Conservation (phyloP, 2,888 invertebrate genomes). For the Pegoplata infirma region DNA sequence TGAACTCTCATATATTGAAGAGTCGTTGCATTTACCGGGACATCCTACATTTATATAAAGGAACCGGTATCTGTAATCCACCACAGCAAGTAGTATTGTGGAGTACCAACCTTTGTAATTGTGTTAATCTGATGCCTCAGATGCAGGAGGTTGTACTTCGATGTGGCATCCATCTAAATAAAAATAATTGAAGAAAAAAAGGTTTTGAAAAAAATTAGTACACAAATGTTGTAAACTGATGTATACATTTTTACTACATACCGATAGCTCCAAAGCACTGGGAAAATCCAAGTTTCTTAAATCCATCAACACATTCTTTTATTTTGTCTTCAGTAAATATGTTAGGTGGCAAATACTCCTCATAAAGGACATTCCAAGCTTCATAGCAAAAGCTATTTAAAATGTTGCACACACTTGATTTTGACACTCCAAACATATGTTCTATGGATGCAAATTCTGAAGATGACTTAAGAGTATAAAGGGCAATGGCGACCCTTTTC, state of each 20-base stretch:
- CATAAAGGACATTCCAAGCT: not conserved
- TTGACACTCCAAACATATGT: slow-evolving; percentile 15
- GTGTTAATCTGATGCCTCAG: too few species aligned
- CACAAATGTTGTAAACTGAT: not conserved
- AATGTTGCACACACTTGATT: slow-evolving; percentile 13
- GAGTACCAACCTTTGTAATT: too few species aligned
- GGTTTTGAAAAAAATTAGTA: not conserved
- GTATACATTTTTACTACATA: not conserved
- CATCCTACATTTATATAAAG: too few species aligned
- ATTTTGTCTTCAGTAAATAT: not conserved
- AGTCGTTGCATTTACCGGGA: not conserved
- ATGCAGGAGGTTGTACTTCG: too few species aligned
- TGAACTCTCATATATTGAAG: not conserved
- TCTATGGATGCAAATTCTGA: slow-evolving; percentile 32
- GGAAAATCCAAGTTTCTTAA: slow-evolving; percentile 20
- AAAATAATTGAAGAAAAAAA: not conserved
- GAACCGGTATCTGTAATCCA: not conserved
- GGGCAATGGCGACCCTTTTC: slow-evolving; percentile 35
- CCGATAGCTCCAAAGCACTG: slow-evolving; percentile 1
- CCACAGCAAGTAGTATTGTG: not conserved
- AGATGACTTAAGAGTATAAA: slow-evolving; percentile 8
- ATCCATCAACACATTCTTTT: slow-evolving; percentile 19
- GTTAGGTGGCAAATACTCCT: not conserved
- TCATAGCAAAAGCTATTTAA: not conserved
- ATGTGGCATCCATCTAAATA: slow-evolving; percentile 36